A percentile compares a stretch with the other conserved stretches of the same genome.
Conservation (phyloP, 2,888 invertebrate genomes). For the Ennomos quercinarius region DNA sequence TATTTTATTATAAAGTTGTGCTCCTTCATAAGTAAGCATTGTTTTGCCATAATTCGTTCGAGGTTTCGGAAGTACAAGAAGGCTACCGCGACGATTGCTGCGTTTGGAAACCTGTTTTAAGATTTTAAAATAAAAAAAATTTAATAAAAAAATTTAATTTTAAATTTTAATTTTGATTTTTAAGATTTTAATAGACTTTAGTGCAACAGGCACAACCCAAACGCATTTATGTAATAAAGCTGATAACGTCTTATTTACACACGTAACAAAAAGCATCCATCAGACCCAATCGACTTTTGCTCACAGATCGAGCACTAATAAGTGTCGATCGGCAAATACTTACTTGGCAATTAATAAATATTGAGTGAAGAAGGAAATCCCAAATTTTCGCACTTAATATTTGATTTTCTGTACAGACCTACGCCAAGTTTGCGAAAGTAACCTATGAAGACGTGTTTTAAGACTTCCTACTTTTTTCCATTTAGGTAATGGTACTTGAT, state of each 20-base stretch:
- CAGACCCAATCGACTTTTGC: conserved; percentile 24
- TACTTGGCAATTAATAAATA: conserved; percentile 46
- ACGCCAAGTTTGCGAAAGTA: conserved; percentile 7
- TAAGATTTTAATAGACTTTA: no score
- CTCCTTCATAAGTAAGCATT: no score
- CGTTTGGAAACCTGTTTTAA: no score
- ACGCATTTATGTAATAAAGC: neutral
- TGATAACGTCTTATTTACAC: conserved; percentile 14
- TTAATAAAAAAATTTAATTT: no score
- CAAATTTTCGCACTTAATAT: conserved; percentile 45
- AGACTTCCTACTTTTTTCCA: conserved; percentile 1
- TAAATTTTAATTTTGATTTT: no score
- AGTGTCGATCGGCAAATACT: conserved; percentile 30
- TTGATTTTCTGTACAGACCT: conserved; percentile 22
- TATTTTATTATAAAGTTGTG: no score
- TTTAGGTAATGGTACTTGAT: no score
- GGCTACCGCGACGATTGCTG: no score
- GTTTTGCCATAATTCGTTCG: no score
- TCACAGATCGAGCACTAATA: conserved; percentile 13
- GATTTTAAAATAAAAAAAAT: no score
- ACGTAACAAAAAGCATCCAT: conserved; percentile 1
- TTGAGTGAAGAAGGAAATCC: conserved; percentile 55
- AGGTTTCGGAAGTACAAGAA: no score
- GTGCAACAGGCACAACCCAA: neutral
- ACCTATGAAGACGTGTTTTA: neutral